phyloP scores from a whole-genome alignment of 2,797 vertebrate genomes.

The Cichlasoma orientale region DNA sequence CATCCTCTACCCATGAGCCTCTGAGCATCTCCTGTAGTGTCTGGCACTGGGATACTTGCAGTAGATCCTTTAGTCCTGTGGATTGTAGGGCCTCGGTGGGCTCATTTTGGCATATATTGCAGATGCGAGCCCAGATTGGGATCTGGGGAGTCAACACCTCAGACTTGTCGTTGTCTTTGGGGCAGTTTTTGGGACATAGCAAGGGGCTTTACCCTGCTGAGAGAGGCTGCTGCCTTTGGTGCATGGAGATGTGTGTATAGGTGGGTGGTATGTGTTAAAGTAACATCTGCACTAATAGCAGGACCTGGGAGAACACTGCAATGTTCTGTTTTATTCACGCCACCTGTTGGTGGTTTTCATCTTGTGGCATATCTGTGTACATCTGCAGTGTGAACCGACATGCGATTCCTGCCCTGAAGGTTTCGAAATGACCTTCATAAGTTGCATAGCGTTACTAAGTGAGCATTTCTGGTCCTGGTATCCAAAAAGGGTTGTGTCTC shows the following conservation, averaged over 20 bases:
- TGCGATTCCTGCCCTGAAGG: not conserved
- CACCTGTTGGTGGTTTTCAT: not conserved
- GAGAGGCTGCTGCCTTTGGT: not conserved
- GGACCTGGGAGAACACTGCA: not conserved
- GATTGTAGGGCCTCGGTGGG: not conserved
- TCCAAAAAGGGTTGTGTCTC: not conserved
- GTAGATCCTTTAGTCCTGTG: not conserved
- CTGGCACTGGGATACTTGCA: not conserved
- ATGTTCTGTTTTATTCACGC: not conserved
- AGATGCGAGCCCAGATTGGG: not conserved
- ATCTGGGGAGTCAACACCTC: not conserved
- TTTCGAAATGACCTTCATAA: not conserved
- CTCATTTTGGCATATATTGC: not conserved
- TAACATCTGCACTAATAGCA: not conserved
- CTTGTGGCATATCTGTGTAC: not conserved
- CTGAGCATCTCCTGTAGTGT: not conserved
- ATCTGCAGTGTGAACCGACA: not conserved
- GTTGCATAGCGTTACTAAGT: not conserved
- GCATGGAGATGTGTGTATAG: not conserved
- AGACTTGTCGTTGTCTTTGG: not conserved
- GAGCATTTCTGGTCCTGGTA: not conserved
- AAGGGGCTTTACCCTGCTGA: not conserved
- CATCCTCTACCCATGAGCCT: not conserved
- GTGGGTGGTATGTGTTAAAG: not conserved
- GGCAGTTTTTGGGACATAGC: not conserved